phyloP scores from a whole-genome alignment of 2,113 vertebrate genomes.

The Balaeniceps rex region DNA sequence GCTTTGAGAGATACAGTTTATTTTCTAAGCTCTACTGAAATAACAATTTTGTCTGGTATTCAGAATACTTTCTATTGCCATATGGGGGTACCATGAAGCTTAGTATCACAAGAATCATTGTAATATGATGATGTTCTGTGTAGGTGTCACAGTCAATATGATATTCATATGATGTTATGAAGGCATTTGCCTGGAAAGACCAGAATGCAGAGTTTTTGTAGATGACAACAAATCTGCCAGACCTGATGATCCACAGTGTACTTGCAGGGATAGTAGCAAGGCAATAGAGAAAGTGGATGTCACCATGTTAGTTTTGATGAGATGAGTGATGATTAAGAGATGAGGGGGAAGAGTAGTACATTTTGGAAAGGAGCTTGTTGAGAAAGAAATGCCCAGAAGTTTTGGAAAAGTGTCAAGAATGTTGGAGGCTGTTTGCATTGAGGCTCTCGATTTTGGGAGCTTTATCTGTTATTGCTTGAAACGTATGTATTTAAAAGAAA shows the following conservation, averaged over 20 bases:
- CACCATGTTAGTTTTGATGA: neutral
- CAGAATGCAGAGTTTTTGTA: neutral
- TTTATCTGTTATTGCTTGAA: neutral
- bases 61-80: neutral
- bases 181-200: neutral
- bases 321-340: neutral
- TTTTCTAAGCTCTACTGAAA: neutral
- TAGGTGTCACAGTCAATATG: neutral
- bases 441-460: neutral
- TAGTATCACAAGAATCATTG: neutral
- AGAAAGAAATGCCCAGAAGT: neutral
- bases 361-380: neutral
- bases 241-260: neutral
- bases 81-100: neutral
- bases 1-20: neutral
- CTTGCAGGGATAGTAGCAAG: neutral
- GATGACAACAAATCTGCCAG: neutral
- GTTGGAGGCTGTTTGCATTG: neutral
- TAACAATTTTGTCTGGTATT: neutral
- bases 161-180: neutral
- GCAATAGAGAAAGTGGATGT: neutral
- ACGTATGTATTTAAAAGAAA: neutral
- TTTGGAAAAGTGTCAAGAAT: neutral
- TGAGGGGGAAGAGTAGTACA: neutral
- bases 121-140: neutral